Percentiles rank a stretch among this genome's conserved stretches.
Evolutionary conservation across 23 tunicate species (phyloP).

Genomic region (Botrylloides violaceus): DNA sequence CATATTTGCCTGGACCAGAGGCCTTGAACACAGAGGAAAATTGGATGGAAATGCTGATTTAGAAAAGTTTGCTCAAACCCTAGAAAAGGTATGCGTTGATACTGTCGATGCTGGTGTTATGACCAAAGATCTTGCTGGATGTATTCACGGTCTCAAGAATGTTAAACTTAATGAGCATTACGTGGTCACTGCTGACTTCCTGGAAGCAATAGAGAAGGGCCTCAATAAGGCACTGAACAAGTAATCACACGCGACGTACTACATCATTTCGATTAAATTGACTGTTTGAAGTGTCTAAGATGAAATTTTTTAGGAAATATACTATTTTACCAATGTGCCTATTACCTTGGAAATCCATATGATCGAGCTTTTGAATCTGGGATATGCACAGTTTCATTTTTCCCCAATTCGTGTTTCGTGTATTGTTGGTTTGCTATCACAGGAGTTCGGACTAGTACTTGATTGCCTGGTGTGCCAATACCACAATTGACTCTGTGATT

Average conservation of each 20-base stretch:
- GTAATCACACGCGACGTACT: not conserved
- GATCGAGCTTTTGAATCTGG: no score
- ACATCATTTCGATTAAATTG: not conserved
- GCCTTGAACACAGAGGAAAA: constrained; percentile 89
- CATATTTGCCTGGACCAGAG: constrained; percentile 99
- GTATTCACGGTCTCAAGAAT: constrained; percentile 93
- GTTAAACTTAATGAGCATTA: constrained; percentile 90
- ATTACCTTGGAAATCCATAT: not conserved
- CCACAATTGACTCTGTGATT: no score
- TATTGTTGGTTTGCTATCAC: no score
- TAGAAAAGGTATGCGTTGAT: constrained; percentile 95
- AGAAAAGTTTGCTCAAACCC: constrained; percentile 69
- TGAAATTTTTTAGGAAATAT: not conserved
- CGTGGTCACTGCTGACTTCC: constrained; percentile 79
- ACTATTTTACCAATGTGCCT: not conserved
- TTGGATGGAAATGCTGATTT: constrained; percentile 90
- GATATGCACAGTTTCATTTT: no score
- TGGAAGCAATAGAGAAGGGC: constrained; percentile 68
- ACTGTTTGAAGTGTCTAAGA: not conserved
- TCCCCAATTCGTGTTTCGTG: no score
- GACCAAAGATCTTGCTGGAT: constrained; percentile 99
- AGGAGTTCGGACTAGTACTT: no score
- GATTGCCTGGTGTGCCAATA: no score
- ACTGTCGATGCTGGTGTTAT: constrained; percentile 86
- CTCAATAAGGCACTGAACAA: constrained; percentile 55